Base-by-base conservation (phyloP, 1,140 invertebrate species). In the Apolygus lucorum region DNA sequence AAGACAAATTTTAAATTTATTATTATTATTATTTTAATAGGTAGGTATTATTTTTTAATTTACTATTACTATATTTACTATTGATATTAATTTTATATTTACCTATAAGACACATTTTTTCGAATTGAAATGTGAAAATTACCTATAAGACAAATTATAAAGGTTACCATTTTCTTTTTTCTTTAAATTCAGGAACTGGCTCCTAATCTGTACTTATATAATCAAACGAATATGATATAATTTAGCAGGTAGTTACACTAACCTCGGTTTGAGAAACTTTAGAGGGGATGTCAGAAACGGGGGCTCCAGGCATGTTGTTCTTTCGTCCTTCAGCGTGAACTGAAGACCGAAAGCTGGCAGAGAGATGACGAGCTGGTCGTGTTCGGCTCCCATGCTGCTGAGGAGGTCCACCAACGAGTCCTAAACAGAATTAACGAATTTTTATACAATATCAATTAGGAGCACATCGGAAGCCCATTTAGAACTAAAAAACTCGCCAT, bases 351-450 rank as follows among this genome's bases (percentile, higher is more conserved):
- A 86, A 0, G 86, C 84, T 1, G 90, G 88, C 8, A 88, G 76
- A n/a, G 86, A 85, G 71, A 91, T 81, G 4, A 90, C 78, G 8
- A 91, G 77, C 77, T 89, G 89, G 1, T 84, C 82, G 26, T 87
- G 82, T 1, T 86, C 85, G 1, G 85, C 86, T 54, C 89, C 89
- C 29, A 91, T 80, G 25, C 88, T 87, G 8, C 82, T 83, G 0
- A 88, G 83, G 52, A 92, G 80, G 78, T 92, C 90, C 28, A 91
- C 84, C 27, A 91, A 79, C 26, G 88, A 90, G 77, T 92, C 90
- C 87, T 89, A 76, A 1, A 78, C 76, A 27, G n/a, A n/a, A n/a
- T n/a, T n/a, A 52, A 68, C n/a, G 11, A 73, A 70, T 34, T 22
- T n/a, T n/a, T n/a, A n/a, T n/a, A n/a, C n/a, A 2, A 21, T 4